These are phyloP conservation scores for Mormoops blainvillei DNA, from an alignment of 2,113 vertebrate species.

Conservation along the genomic window DNA sequence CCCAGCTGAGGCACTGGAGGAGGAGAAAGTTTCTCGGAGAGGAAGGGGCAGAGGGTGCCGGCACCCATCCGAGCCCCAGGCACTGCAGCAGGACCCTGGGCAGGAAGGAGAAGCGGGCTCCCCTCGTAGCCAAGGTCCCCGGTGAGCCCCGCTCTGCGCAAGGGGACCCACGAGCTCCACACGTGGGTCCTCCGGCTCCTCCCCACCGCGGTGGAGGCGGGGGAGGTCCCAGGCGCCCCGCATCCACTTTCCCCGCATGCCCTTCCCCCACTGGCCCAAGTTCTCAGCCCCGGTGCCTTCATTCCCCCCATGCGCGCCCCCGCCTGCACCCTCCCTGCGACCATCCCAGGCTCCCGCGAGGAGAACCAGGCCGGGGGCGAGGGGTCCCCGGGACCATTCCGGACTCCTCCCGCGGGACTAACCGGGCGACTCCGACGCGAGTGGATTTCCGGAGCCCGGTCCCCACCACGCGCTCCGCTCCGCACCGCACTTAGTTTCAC, in stretches of 20 bases:
- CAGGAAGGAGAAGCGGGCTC: neutral
- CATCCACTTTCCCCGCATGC: neutral
- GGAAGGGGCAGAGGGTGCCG: neutral
- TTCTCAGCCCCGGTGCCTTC: neutral
- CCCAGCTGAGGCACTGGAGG: neutral
- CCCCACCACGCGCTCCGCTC: neutral
- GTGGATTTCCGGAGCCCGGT: neutral
- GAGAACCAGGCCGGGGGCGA: neutral
- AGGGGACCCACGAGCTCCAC: neutral
- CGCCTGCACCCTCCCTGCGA: neutral
- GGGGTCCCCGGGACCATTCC: neutral
- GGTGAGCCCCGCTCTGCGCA: neutral
- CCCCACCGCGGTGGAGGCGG: neutral
- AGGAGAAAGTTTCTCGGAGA: constrained; percentile 54
- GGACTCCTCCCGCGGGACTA: neutral
- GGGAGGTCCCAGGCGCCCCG: neutral
- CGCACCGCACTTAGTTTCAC: neutral
- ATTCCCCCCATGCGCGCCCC: too few species aligned
- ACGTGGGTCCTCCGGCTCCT: neutral
- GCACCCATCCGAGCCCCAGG: neutral
- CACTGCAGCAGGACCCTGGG: too few species aligned
- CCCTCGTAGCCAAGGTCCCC: neutral
- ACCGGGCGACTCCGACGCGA: neutral
- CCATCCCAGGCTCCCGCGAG: neutral
- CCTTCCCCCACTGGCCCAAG: neutral